Evolutionary conservation across 2,888 invertebrate species (phyloP).

Genomic region (Tinea pellionella): DNA sequence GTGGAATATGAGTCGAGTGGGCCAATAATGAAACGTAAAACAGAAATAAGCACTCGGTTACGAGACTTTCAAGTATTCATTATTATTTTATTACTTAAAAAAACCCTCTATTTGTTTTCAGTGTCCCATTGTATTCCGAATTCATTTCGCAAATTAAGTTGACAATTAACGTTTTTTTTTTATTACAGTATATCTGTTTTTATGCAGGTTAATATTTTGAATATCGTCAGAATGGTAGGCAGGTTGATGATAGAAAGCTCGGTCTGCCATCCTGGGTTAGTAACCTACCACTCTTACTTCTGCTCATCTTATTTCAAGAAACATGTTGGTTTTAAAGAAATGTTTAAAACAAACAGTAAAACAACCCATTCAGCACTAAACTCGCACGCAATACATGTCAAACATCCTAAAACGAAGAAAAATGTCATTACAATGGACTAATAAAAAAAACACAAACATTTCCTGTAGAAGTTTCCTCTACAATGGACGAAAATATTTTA

Average conservation of each 20-base stretch:
- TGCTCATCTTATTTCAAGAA: too few relatives aligned
- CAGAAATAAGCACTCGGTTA: constrained; percentile 40
- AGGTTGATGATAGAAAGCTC: too few relatives aligned
- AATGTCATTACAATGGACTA: constrained; percentile 36
- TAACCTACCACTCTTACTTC: too few relatives aligned
- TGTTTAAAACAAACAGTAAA: background rate
- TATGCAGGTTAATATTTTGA: too few relatives aligned
- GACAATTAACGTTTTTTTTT: background rate
- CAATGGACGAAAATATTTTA: constrained; percentile 20
- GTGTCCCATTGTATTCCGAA: background rate
- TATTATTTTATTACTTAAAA: background rate
- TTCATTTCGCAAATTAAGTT: background rate
- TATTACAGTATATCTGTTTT: too few relatives aligned
- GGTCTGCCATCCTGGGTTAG: too few relatives aligned
- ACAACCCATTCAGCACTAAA: constrained; percentile 7
- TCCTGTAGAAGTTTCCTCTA: constrained; percentile 36
- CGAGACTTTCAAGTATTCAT: constrained; percentile 19
- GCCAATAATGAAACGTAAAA: constrained; percentile 63
- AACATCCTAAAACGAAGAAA: constrained; percentile 42
- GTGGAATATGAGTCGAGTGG: constrained; percentile 66
- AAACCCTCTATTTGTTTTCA: background rate
- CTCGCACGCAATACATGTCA: constrained; percentile 30
- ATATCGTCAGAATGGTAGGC: too few relatives aligned
- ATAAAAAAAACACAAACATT: constrained; percentile 39
- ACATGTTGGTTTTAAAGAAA: background rate